phyloP scores from a whole-genome alignment of 1,140 invertebrate genomes.

The Cydia fagiglandana region DNA sequence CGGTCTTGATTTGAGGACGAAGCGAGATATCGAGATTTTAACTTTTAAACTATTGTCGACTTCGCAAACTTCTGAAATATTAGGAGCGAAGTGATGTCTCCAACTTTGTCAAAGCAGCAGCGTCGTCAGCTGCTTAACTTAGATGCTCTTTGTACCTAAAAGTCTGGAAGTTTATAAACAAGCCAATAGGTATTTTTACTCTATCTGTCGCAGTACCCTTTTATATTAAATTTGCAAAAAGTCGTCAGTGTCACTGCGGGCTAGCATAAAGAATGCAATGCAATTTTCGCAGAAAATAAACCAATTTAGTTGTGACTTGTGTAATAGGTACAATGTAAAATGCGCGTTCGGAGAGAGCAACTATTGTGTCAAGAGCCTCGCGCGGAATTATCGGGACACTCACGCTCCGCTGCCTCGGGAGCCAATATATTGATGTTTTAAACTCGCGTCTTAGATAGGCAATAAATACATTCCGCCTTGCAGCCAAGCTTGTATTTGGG shows the following conservation, averaged over 20 bases:
- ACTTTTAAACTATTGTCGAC: constrained; percentile 31
- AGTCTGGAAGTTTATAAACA: background rate
- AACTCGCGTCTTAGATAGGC: constrained; percentile 17
- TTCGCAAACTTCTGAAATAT: constrained; percentile 21
- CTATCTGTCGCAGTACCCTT: background rate
- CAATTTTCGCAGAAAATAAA: constrained; percentile 17
- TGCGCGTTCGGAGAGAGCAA: constrained; percentile 12
- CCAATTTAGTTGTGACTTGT: background rate
- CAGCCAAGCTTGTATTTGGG: constrained; percentile 2
- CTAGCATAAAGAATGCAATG: constrained; percentile 9
- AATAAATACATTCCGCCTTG: constrained; percentile 11
- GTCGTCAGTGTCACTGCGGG: background rate
- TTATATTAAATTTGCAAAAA: background rate
- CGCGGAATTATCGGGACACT: constrained; percentile 20
- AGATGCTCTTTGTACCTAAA: background rate
- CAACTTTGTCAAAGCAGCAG: background rate
- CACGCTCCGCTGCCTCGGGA: constrained; percentile 13
- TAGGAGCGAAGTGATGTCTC: constrained; percentile 3
- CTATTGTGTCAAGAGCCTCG: constrained; percentile 23
- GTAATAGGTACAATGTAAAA: constrained; percentile 15
- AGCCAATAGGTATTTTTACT: background rate
- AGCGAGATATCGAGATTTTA: constrained; percentile 24
- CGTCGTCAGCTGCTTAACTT: background rate
- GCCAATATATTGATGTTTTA: constrained; percentile 29
- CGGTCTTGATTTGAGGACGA: constrained; percentile 44